Evolutionary conservation across 2,113 vertebrate species (phyloP).

Genomic region (Mus pahari): DNA sequence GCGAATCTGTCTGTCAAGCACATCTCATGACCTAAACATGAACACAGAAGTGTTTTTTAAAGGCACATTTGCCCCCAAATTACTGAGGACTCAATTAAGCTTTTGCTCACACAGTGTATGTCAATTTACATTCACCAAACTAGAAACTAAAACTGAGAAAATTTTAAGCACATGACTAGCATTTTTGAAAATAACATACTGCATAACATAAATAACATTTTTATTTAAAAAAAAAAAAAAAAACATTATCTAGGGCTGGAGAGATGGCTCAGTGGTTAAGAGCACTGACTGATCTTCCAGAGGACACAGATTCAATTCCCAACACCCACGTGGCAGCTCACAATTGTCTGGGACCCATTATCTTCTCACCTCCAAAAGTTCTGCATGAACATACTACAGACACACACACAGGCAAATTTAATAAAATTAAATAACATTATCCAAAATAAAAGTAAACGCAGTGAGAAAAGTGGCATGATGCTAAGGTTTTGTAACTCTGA

Average conservation of each 20-base stretch:
- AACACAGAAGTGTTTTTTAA: not conserved
- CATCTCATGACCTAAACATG: not conserved
- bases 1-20: not conserved
- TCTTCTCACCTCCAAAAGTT: not conserved
- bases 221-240: constrained; percentile 22
- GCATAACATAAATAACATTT: constrained; percentile 11
- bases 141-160: constrained; percentile 54
- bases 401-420: not conserved
- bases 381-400: not conserved
- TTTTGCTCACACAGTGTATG: constrained; percentile 10
- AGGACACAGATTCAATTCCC: not conserved
- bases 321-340: not conserved
- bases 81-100: not conserved
- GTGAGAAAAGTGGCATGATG: not conserved
- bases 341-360: not conserved
- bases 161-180: not conserved
- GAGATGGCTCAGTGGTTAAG: not conserved
- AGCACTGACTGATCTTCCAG: not conserved
- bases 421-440: not conserved
- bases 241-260: not conserved
- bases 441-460: not conserved
- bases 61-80: not conserved
- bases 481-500: constrained; percentile 25
- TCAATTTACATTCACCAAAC: constrained; percentile 18
- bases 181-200: not conserved